Evolutionary conservation across 2,113 vertebrate species (phyloP), one percentile per base, ranked within the genome.

Genomic region (Trogon melanurus): DNA sequence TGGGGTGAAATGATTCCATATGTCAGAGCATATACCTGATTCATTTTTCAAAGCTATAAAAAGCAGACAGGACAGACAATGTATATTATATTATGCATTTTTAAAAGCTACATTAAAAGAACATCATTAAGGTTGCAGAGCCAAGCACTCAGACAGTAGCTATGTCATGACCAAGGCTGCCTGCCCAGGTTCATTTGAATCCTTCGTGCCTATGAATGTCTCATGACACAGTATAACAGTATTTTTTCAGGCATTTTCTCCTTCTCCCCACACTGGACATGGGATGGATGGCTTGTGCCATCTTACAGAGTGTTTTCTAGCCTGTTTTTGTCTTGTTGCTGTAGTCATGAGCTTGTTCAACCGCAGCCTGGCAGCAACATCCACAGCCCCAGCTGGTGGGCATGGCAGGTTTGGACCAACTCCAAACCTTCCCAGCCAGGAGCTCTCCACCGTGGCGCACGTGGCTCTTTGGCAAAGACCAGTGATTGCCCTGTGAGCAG

Each of bases 81-180:
- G 88, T 92, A 74, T 93, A 95, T 96, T 89, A 87, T 95, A 96
- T 91, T 84, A 88, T 53, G 71, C 76, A 91, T 71, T 89, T 95
- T 95, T 95, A 91, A 95, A 91, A 94, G 92, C 91, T 85, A 76
- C 83, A 89, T 96, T 97, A 94, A 94, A 96, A 94, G 95, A 89
- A 92, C 92, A 96, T 96, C 94, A 92, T 36, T 73, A 95, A 89
- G 96, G 81, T 51, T 89, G 87, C 89, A 94, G 84, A 95, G 95
- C 81, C 94, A 89, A 96, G 93, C 89, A 82, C 81, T 96, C 91
- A 85, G 79, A 56, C 84, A 30, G 91, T 6, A 69, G 80, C 89
- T 91, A 5, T 89, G 95, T 84, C 84, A 60, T 87, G 80, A 65
- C 75, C 84, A 69, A 62, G 86, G 91, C 95, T 93, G 69, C 87